These are phyloP conservation scores for Thunnus albacares DNA, from an alignment of 2,797 vertebrate species.

Conservation along the genomic window DNA sequence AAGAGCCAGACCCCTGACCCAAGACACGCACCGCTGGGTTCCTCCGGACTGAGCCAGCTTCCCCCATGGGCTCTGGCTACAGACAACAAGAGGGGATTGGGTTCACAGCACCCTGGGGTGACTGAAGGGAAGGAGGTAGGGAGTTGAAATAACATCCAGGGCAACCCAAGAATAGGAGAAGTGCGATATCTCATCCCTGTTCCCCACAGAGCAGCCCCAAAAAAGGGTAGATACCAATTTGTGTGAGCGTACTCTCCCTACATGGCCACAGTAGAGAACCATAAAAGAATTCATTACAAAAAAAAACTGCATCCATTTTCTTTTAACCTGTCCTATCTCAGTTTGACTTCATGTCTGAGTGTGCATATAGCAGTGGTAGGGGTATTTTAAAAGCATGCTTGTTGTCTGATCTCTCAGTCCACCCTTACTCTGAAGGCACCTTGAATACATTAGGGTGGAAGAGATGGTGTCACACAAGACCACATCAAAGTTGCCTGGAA, in stretches of 20 bases:
- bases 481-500: constrained; percentile 67
- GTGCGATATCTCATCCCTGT: constrained; percentile 66
- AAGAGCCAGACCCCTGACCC: constrained; percentile 74
- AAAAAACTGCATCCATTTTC: constrained; percentile 36
- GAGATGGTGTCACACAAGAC: constrained; percentile 66
- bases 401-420: constrained; percentile 57
- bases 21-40: constrained; percentile 72
- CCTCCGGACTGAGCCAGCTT: constrained; percentile 54
- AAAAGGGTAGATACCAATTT: constrained; percentile 49
- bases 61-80: constrained; percentile 47
- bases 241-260: constrained; percentile 38
- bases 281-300: constrained; percentile 35
- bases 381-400: constrained; percentile 48
- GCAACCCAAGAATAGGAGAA: constrained; percentile 71
- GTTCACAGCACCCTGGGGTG: constrained; percentile 77
- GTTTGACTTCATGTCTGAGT: constrained; percentile 37
- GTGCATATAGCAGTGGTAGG: background rate
- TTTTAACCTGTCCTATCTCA: constrained; percentile 32
- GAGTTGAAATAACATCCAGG: constrained; percentile 82
- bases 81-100: constrained; percentile 59
- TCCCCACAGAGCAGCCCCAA: constrained; percentile 52
- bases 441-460: constrained; percentile 65
- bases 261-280: constrained; percentile 10
- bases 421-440: constrained; percentile 48
- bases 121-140: constrained; percentile 54